Base-by-base conservation (phyloP, 2,888 invertebrate species). In the Odontocerum albicorne region DNA sequence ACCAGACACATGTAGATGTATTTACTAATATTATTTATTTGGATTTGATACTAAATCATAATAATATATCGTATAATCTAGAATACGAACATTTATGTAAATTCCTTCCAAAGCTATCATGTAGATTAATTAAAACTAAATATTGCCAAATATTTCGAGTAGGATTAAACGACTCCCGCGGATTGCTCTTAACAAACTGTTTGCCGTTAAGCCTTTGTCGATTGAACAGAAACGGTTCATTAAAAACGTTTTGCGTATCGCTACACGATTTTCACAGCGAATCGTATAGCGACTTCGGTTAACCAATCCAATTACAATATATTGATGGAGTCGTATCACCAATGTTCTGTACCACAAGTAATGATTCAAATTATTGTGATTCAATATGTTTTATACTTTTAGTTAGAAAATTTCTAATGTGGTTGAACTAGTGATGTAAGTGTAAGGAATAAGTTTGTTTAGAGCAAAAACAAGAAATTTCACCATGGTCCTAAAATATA, bases 371-470 rank as follows among this genome's bases (percentile, higher is more conserved):
- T 10, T 16, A 47, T 40, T 42, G 54, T 54, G 54, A 54, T 54
- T 15, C 49, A 54, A 15, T 43, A 54, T 53, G 22, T 54, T 54
- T 54, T 43, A 21, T 54, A 54, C 54, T 54, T 47, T 54, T 54
- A 54, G 54, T 54, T 54, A 54, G 54, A 43, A 42, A 43, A 54
- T 54, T 40, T 49, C 35, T 45, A 52, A 51, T 51, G 21, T 44
- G 16, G 43, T 16, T 27, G 15, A 51, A 27, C 32, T 16, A 44
- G 12, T 16, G 35, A 20, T 31, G 15, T 13, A 57, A 50, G 52
- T 56, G 47, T 62, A 55, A 55, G 61, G 55, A 59, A 46, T 57
- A 61, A 47, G 61, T 62, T 65, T 62, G 51, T 56, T 45, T 55
- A 57, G 57, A 36, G 54, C n/a, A n/a, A n/a, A n/a, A n/a, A n/a